A percentile compares a stretch with the other conserved stretches of the same genome.
These are phyloP conservation scores for Vollenhovia emeryi DNA, from an alignment of 1,140 invertebrate genomes.

Conservation along the genomic window DNA sequence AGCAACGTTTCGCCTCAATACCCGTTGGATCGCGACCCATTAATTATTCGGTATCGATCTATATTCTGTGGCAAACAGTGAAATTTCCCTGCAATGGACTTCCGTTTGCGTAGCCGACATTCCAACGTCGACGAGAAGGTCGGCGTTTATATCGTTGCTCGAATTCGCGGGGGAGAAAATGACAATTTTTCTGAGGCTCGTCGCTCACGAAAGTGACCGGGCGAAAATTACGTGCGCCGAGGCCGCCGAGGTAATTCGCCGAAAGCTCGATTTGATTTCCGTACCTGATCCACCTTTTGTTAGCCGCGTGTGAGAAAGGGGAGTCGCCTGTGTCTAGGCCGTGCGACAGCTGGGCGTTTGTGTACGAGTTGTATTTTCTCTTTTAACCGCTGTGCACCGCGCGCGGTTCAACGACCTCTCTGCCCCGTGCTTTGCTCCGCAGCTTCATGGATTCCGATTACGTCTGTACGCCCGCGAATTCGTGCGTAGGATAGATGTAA, in stretches of 20 bases:
- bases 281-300: constrained; percentile 15
- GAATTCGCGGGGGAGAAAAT: neutral
- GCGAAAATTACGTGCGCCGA: neutral
- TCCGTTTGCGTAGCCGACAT: neutral
- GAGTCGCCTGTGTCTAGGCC: constrained; percentile 1
- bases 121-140: neutral
- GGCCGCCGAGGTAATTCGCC: neutral
- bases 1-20: constrained; percentile 55
- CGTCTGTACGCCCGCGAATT: constrained; percentile 43
- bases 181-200: too few species aligned
- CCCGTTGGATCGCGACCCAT: constrained; percentile 66
- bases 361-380: constrained; percentile 42
- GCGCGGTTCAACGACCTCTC: constrained; percentile 74
- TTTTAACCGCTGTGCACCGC: constrained; percentile 12
- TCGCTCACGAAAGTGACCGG: neutral
- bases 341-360: constrained; percentile 21
- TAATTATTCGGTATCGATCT: constrained; percentile 43
- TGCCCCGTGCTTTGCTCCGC: constrained; percentile 74
- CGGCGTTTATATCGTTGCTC: neutral
- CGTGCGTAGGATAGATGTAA: constrained; percentile 36
- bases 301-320: neutral
- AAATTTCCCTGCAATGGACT: neutral
- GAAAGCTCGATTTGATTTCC: neutral
- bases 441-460: constrained; percentile 69
- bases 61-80: constrained; percentile 62